phyloP scores from a whole-genome alignment of 2,797 vertebrate genomes.

The Pangasius sanitwongsei region DNA sequence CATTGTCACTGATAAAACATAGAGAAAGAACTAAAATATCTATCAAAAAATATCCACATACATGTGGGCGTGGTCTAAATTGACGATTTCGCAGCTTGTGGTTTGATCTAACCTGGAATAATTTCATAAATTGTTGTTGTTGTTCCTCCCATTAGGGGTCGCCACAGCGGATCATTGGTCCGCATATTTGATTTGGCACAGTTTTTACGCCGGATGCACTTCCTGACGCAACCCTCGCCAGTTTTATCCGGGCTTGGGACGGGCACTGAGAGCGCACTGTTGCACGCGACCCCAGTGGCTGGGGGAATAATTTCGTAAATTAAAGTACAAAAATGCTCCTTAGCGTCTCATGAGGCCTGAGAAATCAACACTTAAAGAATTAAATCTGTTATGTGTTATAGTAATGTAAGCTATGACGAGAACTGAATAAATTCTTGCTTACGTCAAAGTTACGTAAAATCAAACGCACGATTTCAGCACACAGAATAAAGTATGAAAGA shows the following conservation, averaged over 20 bases:
- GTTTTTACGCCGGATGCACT: too few relatives aligned
- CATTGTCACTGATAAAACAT: neutral
- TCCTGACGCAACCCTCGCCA: too few relatives aligned
- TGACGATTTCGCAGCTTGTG: neutral
- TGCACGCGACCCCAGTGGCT: too few relatives aligned
- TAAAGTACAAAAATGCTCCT: neutral
- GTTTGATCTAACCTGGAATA: neutral
- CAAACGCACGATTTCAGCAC: neutral
- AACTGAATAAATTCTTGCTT: neutral
- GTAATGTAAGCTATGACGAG: neutral
- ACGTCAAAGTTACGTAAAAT: neutral
- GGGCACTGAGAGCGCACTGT: too few relatives aligned
- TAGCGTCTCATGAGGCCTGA: neutral
- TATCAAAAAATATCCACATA: neutral
- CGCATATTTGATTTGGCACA: too few relatives aligned
- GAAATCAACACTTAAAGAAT: neutral
- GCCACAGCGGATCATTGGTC: too few relatives aligned
- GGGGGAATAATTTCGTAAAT: neutral
- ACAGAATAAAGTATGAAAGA: neutral
- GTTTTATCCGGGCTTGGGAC: too few relatives aligned
- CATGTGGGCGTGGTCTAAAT: neutral
- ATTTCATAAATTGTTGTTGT: neutral
- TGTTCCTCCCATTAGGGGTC: too few relatives aligned
- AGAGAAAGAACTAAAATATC: neutral
- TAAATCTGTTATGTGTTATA: neutral